Percentiles rank a stretch among this genome's conserved stretches.
Evolutionary conservation across 2,113 vertebrate genomes (phyloP).

Genomic region (Psittacara wagleri): DNA sequence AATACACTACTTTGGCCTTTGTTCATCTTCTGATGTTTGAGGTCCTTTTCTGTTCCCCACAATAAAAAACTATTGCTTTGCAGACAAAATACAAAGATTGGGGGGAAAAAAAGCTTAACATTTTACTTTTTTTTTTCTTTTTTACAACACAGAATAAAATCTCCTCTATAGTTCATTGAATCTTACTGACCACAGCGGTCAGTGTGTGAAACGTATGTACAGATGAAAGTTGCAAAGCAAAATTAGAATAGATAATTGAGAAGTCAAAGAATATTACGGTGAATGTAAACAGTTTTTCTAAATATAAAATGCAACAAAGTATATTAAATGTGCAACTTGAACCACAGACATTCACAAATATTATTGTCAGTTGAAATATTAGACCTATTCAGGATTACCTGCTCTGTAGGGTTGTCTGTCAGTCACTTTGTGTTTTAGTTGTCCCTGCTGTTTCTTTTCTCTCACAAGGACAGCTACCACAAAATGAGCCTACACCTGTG

Average conservation of each 20-base stretch:
- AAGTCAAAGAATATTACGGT: neutral
- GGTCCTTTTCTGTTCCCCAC: neutral
- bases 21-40: neutral
- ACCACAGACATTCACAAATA: neutral
- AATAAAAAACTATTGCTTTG: neutral
- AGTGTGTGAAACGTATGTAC: neutral
- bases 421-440: neutral
- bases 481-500: neutral
- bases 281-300: neutral
- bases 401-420: neutral
- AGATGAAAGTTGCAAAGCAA: neutral
- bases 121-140: neutral
- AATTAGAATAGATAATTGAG: neutral
- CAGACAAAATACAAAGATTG: neutral
- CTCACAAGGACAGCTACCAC: neutral
- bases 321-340: neutral
- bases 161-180: neutral
- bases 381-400: neutral
- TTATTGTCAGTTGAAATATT: neutral
- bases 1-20: neutral
- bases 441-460: neutral
- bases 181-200: neutral
- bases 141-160: neutral
- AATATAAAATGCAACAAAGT: neutral
- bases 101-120: neutral